Conservation (phyloP, 1,140 invertebrate genomes). For the Drosophila arawakana region DNA sequence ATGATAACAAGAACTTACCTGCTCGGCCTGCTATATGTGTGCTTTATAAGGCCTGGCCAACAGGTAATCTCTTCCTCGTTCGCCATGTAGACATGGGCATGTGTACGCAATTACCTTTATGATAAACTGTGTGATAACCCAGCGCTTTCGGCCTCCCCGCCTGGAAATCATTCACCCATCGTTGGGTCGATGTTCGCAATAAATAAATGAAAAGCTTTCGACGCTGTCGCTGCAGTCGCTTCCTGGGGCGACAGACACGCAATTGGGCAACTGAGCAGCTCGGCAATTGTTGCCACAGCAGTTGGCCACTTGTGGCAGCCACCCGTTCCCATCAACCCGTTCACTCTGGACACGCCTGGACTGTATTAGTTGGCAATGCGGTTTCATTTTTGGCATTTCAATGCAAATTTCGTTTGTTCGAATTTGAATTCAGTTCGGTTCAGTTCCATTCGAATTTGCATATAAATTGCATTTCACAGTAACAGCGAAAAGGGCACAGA, state of each 20-base stretch:
- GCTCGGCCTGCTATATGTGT: too few relatives aligned
- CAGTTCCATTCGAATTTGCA: slow-evolving; percentile 69
- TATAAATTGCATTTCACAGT: slow-evolving; percentile 73
- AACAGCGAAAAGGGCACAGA: neutral
- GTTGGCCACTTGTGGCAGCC: slow-evolving; percentile 45
- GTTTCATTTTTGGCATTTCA: slow-evolving; percentile 61
- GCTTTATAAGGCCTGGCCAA: too few relatives aligned
- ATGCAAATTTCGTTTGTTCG: slow-evolving; percentile 76
- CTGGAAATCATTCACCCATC: slow-evolving; percentile 4
- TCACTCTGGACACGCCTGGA: slow-evolving; percentile 1
- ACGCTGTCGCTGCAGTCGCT: slow-evolving; percentile 27
- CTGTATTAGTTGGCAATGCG: slow-evolving; percentile 73
- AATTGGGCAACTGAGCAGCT: neutral
- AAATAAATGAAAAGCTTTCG: slow-evolving; percentile 75
- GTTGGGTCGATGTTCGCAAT: slow-evolving; percentile 52
- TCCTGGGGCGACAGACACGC: slow-evolving; percentile 55
- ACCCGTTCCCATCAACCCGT: neutral
- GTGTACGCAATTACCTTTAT: slow-evolving; percentile 4
- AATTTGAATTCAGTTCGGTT: slow-evolving; percentile 75
- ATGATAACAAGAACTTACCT: too few relatives aligned
- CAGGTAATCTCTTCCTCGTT: too few relatives aligned
- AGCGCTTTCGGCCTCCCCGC: neutral
- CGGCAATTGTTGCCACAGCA: slow-evolving; percentile 12
- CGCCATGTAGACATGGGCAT: neutral
- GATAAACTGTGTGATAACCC: slow-evolving; percentile 32